Evolutionary conservation across 2,888 invertebrate species (phyloP).

Genomic region (Vanessa cardui): DNA sequence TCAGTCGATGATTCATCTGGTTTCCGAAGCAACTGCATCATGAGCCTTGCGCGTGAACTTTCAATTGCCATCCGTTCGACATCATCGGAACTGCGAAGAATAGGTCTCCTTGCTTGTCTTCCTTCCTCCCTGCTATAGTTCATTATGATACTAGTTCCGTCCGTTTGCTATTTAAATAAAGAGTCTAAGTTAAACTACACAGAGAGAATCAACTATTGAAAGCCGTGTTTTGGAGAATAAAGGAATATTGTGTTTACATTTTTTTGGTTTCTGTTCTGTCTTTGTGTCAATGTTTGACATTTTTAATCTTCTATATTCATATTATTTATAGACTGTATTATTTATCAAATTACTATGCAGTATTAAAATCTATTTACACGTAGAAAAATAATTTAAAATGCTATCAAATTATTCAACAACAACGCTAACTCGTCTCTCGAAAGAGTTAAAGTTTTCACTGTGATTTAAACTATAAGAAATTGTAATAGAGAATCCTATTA

Average conservation of each 20-base stretch:
- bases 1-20: constrained; percentile 27
- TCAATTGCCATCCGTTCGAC: constrained; percentile 44
- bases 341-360: neutral
- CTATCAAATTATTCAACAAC: too few relatives aligned
- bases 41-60: constrained; percentile 48
- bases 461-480: neutral
- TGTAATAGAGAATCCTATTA: neutral
- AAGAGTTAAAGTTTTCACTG: too few relatives aligned
- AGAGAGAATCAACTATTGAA: constrained; percentile 36
- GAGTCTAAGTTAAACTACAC: constrained; percentile 41
- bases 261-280: constrained; percentile 26
- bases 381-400: too few relatives aligned
- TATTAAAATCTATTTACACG: neutral
- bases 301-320: neutral
- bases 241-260: constrained; percentile 35
- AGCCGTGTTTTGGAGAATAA: constrained; percentile 16
- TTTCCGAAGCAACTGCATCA: constrained; percentile 42
- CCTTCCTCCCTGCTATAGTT: constrained; percentile 29
- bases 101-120: constrained; percentile 30
- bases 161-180: constrained; percentile 15
- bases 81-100: constrained; percentile 47
- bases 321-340: neutral
- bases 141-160: constrained; percentile 8
- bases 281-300: constrained; percentile 15
- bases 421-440: too few relatives aligned